A percentile compares a stretch with the other conserved stretches of the same genome.
phyloP scores from a whole-genome alignment of 2,888 invertebrate species.

The Agrochola lota region DNA sequence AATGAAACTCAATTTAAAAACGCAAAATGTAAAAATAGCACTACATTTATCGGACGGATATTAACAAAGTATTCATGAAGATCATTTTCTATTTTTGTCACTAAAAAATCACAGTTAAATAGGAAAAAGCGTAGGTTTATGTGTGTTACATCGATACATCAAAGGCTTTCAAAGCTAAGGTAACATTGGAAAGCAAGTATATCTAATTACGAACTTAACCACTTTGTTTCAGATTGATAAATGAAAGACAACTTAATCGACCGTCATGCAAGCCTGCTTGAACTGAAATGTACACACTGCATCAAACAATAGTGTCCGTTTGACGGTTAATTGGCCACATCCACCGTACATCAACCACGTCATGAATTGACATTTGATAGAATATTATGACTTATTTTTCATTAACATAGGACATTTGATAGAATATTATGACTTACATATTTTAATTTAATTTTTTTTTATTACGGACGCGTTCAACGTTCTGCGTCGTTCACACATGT shows the following conservation, averaged over 20 bases:
- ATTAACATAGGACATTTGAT: background rate
- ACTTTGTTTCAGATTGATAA: background rate
- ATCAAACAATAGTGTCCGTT: slow-evolving; percentile 2
- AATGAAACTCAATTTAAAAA: background rate
- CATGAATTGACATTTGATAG: slow-evolving; percentile 8
- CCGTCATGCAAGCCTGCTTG: background rate
- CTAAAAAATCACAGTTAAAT: background rate
- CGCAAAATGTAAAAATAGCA: background rate
- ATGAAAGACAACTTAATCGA: slow-evolving; percentile 2
- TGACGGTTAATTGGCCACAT: background rate
- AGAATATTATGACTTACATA: too few species aligned
- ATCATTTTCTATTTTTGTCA: background rate
- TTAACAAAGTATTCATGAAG: background rate
- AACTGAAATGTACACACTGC: slow-evolving; percentile 6
- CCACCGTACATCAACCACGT: background rate
- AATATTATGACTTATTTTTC: too few species aligned
- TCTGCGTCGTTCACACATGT: too few species aligned
- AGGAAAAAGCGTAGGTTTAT: background rate
- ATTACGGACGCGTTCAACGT: too few species aligned
- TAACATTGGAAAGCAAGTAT: background rate
- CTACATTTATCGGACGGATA: background rate
- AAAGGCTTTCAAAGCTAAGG: background rate
- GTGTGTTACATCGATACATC: background rate
- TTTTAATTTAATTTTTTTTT: too few species aligned
- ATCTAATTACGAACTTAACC: too few species aligned